Evolutionary conservation across 2,797 vertebrate species (phyloP).

Genomic region (Catharus ustulatus): DNA sequence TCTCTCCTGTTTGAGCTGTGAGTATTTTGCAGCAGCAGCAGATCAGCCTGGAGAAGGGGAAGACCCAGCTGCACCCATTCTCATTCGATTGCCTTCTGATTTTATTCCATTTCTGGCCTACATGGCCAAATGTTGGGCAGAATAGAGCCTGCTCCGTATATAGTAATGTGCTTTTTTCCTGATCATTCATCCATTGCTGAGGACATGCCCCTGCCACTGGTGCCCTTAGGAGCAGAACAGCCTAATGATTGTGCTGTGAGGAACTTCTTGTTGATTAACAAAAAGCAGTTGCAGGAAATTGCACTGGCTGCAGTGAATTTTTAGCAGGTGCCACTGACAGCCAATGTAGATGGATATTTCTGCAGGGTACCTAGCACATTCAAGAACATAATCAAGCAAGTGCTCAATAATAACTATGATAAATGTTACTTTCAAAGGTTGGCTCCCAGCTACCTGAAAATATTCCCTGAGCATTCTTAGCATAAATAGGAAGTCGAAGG

Average conservation of each 20-base stretch:
- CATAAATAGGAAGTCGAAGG: conserved; percentile 12
- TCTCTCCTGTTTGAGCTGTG: not conserved
- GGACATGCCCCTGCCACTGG: not conserved
- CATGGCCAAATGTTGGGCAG: not conserved
- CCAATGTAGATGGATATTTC: conserved; percentile 35
- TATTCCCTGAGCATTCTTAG: conserved; percentile 33
- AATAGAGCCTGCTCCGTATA: not conserved
- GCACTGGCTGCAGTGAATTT: conserved; percentile 37
- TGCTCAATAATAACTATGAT: conserved; percentile 48
- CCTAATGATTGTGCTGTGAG: not conserved
- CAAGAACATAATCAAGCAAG: conserved; percentile 42
- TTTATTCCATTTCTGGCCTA: not conserved
- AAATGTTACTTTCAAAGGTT: conserved; percentile 52
- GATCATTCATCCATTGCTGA: not conserved
- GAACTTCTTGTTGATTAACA: conserved; percentile 41
- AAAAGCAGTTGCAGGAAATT: conserved; percentile 66
- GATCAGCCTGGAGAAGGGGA: not conserved
- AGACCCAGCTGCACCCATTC: not conserved
- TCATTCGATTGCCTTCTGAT: not conserved
- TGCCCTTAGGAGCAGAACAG: conserved; percentile 16
- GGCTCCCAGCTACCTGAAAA: conserved; percentile 54
- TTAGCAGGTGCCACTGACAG: conserved; percentile 63
- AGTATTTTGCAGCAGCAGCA: not conserved
- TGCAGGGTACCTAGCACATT: conserved; percentile 30
- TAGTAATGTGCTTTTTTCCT: not conserved